phyloP scores from a whole-genome alignment of 1,140 invertebrate species.

The Popillia japonica region DNA sequence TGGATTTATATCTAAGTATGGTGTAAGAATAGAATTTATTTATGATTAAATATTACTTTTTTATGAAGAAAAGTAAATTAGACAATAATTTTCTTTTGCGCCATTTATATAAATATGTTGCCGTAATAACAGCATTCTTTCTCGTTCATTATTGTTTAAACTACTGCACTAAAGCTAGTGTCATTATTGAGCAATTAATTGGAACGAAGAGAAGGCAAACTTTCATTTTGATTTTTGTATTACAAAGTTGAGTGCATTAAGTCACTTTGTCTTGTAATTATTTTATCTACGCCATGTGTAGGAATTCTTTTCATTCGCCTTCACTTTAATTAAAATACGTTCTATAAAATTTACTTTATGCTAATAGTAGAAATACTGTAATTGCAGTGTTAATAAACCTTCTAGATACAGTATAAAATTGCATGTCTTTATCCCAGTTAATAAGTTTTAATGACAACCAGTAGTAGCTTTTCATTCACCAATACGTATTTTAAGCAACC shows the following conservation, averaged over 20 bases:
- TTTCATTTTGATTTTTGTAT: not conserved
- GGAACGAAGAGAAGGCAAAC: not conserved
- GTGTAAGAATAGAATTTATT: no score
- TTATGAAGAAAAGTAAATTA: no score
- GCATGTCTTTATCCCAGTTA: not conserved
- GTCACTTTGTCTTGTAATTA: not conserved
- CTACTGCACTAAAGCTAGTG: not conserved
- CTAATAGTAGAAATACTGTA: not conserved
- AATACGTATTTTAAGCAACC: no score
- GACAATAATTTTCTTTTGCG: no score
- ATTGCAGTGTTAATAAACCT: not conserved
- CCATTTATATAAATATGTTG: no score
- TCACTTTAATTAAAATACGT: not conserved
- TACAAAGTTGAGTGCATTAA: not conserved
- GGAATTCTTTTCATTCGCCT: not conserved
- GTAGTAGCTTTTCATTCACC: not conserved
- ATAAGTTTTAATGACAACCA: constrained; percentile 1
- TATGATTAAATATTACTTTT: not conserved
- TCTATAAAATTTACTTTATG: not conserved
- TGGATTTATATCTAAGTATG: no score
- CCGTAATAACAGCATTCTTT: no score
- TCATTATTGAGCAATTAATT: not conserved
- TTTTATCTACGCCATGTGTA: constrained; percentile 1
- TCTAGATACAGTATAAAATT: not conserved
- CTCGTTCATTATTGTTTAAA: not conserved